Base-by-base conservation (phyloP, 2,888 invertebrate genomes). In the Diploptera punctata region DNA sequence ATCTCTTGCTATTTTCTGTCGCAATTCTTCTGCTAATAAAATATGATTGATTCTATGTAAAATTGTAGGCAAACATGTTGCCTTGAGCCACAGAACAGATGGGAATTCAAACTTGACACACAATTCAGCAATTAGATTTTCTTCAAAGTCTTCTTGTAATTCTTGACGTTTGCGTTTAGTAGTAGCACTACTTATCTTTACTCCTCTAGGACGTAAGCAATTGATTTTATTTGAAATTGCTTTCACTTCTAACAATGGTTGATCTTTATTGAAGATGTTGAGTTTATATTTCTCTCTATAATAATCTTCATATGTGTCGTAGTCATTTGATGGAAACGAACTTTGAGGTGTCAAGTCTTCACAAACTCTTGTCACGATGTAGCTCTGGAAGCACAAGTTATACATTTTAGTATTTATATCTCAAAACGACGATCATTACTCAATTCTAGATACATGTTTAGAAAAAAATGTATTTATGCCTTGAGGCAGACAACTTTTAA, bases 41-140 rank as follows among this genome's bases (percentile, higher is more conserved):
- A 96, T 82, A 80, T 90, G 89, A 62, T 87, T 84, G 67, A 90
- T 84, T 80, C 98, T 89, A 80, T 95, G 93, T 33, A 98, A 80
- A 72, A 97, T 88, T 21, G 93, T 91, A 0, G 99, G 98, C 71
- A 99, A 80, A 69, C 93, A 87, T 1, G 90, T 88, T 0, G 94
- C 91, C 82, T 98, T 96, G 24, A 93, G 86, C 94, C 97, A 98
- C 73, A 97, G 84, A 13, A 91, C 84, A 19, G 90, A 87, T 0
- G 94, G 92, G 80, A 89, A 93, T 0, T 86, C 85, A 75, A 90
- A 90, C 78, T 87, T 89, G 29, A 90, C 87, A 80, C 96, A 94
- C 75, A 97, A 86, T 83, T 99, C 99, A 0, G 98, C 97, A 13
- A 98, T 88, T 57, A 98, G 87, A 72, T 91, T 87, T 77, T 93